Evolutionary conservation across 2,113 vertebrate species (phyloP), one percentile per base, ranked within the genome.

Genomic region (Mustelus asterias): DNA sequence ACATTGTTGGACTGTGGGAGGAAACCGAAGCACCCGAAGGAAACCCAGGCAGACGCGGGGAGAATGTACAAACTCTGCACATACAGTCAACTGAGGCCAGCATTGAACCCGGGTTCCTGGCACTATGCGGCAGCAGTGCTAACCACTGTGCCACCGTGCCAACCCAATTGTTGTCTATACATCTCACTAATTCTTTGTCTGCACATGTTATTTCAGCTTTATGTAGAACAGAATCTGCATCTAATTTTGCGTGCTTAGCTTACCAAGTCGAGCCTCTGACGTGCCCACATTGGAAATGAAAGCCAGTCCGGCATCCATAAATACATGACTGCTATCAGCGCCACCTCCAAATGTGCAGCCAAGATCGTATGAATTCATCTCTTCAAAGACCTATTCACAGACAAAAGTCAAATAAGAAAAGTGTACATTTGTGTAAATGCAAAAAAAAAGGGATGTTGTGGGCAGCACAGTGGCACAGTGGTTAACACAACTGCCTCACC

Each of bases 311-410:
- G 97, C 97, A 5, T 98, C 97, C 76, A 95, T 96, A 2, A 99
- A 97, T 5, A 98, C 97, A 54, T 97, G 96, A 1, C 33, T 96
- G 65, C 97, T 93, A 44, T 97, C 95, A 41, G 70, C 69, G n/a
- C 98, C 98, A 3, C 98, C 98, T 6, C 97, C 97, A 3, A 98
- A 98, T 0, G 98, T 97, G 96, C 98, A 99, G n/a, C 98, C 98
- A 2, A 98, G 97, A 96, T 98, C 98, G 96, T 98, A 98, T 22
- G 97, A 97, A 94, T 97, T 97, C 98, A 98, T 98, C 0, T 97
- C 96, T 58, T 98, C 96, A 14, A 98, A 98, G 88, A 98, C 97
- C 98, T 99, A 96, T 26, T 63, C 54, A 86, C 29, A 80, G 48
- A 33, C 88, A 90, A 16, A 60, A 13, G 5, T 54, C 48, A 48